Conservation (phyloP, 23 tunicate species). For the Phallusia fumigata region DNA sequence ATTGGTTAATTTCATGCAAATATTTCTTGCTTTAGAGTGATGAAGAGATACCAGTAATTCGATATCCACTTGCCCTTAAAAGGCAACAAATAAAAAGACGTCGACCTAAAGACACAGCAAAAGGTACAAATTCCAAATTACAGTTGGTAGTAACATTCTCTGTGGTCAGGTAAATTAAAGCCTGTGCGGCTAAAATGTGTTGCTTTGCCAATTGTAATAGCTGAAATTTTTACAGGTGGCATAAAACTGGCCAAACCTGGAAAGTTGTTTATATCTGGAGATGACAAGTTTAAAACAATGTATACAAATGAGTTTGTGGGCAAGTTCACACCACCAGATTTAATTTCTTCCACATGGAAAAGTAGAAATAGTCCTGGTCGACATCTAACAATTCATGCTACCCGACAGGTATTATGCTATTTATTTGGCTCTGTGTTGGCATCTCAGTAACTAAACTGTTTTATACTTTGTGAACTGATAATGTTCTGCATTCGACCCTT, state of each 20-base stretch:
- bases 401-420: constrained; percentile 31
- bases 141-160: too few species aligned
- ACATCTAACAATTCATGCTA: constrained; percentile 65
- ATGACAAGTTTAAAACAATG: constrained; percentile 50
- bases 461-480: too few species aligned
- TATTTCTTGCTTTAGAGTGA: not conserved
- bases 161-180: too few species aligned
- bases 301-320: constrained; percentile 62
- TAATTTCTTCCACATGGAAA: constrained; percentile 71
- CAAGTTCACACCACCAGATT: constrained; percentile 73
- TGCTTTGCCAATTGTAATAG: too few species aligned
- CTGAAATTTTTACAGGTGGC: not conserved
- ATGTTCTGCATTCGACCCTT: too few species aligned
- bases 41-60: constrained; percentile 4
- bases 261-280: constrained; percentile 51
- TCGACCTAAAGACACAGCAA: not conserved
- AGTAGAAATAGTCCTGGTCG: constrained; percentile 85
- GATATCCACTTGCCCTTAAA: not conserved
- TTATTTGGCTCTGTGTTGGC: too few species aligned
- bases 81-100: not conserved
- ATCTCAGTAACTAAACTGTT: too few species aligned
- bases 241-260: constrained; percentile 67
- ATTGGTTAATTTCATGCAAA: too few species aligned
- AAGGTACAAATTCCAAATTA: too few species aligned
- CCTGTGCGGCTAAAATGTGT: too few species aligned